Base-by-base conservation (phyloP, 2,888 invertebrate genomes). In the Malachius bipustulatus region DNA sequence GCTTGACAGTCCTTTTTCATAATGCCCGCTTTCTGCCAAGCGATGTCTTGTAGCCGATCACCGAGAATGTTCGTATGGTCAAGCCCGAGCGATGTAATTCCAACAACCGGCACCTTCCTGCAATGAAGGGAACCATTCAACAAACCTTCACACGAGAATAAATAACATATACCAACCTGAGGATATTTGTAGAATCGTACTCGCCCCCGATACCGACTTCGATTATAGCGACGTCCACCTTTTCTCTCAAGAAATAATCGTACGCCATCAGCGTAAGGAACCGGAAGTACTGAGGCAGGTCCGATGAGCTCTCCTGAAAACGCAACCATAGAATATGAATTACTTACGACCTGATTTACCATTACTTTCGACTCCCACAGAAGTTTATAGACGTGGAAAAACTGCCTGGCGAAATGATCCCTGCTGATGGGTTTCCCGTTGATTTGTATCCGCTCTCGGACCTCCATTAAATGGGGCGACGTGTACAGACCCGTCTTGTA, bases 181-280 rank as follows among this genome's bases (percentile, higher is more conserved):
- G 58, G 30, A 96, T 67, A 65, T 99, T 99, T 2, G 98, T 99
- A 51, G 82, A 82, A 62, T 99, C 98, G 44, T 79, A 77, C 52
- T 82, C 74, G 0, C 98, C 98, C 0, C 98, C 98, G 46, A 99
- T 91, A 16, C 98, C 98, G 16, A 97, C 97, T 67, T 99, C 98
- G 9, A 98, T 59, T 26, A 99, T 75, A 0, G 87, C 89, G 1
- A 93, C 96, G 59, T 97, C 91, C 6, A 93, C 79, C 45, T 81
- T 73, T 59, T 89, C 82, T 13, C 74, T 70, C 1, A 88, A 51
- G 64, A 98, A 98, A 16, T 93, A 71, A 55, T 89, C 75, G 53
- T 89, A 83, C 9, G 91, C 87, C 69, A 98, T 65, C 36, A 96
- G 71, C 0, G 96, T 97, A 10, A 98, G 66, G 59, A 97, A 97